phyloP scores from a whole-genome alignment of 2,797 vertebrate genomes.

The Propithecus deckenii region DNA sequence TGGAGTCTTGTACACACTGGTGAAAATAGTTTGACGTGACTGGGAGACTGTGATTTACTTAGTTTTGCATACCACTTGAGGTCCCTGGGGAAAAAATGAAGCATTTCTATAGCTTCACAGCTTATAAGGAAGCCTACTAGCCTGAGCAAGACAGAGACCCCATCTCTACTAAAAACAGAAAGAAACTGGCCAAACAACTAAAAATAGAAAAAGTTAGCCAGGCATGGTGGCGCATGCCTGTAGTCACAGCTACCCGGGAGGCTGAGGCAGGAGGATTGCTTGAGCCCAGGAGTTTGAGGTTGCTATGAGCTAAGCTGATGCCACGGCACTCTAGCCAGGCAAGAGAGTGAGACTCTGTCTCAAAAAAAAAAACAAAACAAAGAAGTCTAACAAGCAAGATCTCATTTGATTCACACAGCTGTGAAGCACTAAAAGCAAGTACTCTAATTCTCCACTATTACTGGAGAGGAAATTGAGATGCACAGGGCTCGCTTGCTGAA shows the following conservation, averaged over 20 bases:
- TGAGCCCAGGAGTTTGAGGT: too few relatives aligned
- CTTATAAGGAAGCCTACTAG: not conserved
- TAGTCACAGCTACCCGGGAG: too few relatives aligned
- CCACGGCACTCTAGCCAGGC: too few relatives aligned
- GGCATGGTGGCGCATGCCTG: too few relatives aligned
- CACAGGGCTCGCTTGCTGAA: not conserved
- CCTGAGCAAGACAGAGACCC: too few relatives aligned
- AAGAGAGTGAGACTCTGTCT: too few relatives aligned
- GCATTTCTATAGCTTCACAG: not conserved
- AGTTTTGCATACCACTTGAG: not conserved
- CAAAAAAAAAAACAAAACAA: too few relatives aligned
- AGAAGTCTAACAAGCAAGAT: not conserved
- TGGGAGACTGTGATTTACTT: not conserved
- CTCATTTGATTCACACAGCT: not conserved
- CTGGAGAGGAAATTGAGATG: not conserved
- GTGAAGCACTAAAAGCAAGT: not conserved
- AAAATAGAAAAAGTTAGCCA: too few relatives aligned
- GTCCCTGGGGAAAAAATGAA: not conserved
- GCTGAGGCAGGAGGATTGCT: too few relatives aligned
- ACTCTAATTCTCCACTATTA: accelerated
- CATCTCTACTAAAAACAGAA: too few relatives aligned
- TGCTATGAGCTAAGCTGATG: too few relatives aligned
- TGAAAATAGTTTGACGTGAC: not conserved
- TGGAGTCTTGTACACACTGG: not conserved
- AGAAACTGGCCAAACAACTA: too few relatives aligned